phyloP scores from a whole-genome alignment of 2,113 vertebrate species.

The Sardina pilchardus region DNA sequence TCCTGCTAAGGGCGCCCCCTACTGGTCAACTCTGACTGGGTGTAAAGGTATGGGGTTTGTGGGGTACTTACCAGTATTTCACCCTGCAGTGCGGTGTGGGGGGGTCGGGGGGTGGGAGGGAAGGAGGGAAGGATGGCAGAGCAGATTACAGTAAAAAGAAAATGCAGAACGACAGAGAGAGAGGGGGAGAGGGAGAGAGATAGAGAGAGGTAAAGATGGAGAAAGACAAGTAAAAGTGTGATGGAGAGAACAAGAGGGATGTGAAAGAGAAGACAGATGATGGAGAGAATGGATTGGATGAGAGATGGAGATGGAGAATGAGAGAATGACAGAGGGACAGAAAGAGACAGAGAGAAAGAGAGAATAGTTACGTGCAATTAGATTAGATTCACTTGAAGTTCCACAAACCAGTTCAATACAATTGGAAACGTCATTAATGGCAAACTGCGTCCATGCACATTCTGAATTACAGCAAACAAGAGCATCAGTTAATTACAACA shows the following conservation, averaged over 20 bases:
- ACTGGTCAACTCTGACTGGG: constrained; percentile 60
- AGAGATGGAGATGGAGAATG: constrained; percentile 55
- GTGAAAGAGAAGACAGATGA: constrained; percentile 33
- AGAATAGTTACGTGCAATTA: constrained; percentile 94
- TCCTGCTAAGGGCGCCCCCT: constrained; percentile 64
- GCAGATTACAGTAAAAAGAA: not conserved
- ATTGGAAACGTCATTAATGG: constrained; percentile 56
- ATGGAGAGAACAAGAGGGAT: constrained; percentile 21
- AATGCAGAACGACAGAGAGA: constrained; percentile 42
- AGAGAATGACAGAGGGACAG: constrained; percentile 61
- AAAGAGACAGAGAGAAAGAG: constrained; percentile 63
- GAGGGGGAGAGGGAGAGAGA: constrained; percentile 1
- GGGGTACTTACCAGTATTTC: constrained; percentile 97
- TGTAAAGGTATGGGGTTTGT: constrained; percentile 50
- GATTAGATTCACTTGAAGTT: constrained; percentile 83
- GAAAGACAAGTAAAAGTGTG: constrained; percentile 21
- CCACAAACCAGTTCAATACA: constrained; percentile 66
- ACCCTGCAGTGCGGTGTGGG: constrained; percentile 79
- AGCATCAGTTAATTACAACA: constrained; percentile 54
- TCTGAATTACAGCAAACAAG: constrained; percentile 57
- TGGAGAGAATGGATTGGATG: not conserved
- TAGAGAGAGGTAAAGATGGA: not conserved
- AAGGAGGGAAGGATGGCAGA: not conserved
- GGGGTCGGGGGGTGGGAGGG: constrained; percentile 54
- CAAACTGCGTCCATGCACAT: constrained; percentile 62